These are phyloP conservation scores for Micrasema longulum DNA, from an alignment of 1,140 invertebrate species.

Conservation along the genomic window DNA sequence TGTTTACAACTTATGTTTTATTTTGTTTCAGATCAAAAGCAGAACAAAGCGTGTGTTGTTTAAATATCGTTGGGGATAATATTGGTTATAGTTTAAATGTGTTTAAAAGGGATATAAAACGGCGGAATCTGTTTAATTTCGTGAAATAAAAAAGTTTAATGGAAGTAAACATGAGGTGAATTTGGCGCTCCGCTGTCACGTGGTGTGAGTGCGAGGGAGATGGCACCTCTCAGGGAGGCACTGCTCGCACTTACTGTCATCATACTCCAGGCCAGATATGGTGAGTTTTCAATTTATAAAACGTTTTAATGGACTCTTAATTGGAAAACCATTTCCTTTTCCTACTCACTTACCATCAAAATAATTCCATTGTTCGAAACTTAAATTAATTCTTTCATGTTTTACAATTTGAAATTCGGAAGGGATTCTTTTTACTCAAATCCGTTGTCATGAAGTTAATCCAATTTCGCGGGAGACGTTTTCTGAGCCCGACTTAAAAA, in stretches of 20 bases:
- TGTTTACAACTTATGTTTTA: too few relatives aligned
- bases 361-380: conserved; percentile 4
- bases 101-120: conserved; percentile 13
- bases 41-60: too few relatives aligned
- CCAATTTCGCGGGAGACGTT: conserved; percentile 2
- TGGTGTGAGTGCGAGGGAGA: conserved; percentile 31
- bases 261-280: conserved; percentile 20
- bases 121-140: too few relatives aligned
- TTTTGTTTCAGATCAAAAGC: too few relatives aligned
- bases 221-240: conserved; percentile 15
- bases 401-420: too few relatives aligned
- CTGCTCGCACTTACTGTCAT: conserved; percentile 33
- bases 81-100: too few relatives aligned
- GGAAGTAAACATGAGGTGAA: conserved; percentile 20
- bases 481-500: neutral
- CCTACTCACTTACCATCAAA: neutral
- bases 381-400: too few relatives aligned
- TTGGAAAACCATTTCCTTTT: conserved; percentile 6
- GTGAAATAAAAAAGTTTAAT: conserved; percentile 12
- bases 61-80: too few relatives aligned
- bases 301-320: neutral
- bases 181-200: neutral
- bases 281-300: conserved; percentile 26
- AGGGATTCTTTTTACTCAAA: neutral
- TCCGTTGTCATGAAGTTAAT: neutral